These are phyloP conservation scores for Ennomos fuscantarius DNA, from an alignment of 2,888 invertebrate species.

Conservation along the genomic window DNA sequence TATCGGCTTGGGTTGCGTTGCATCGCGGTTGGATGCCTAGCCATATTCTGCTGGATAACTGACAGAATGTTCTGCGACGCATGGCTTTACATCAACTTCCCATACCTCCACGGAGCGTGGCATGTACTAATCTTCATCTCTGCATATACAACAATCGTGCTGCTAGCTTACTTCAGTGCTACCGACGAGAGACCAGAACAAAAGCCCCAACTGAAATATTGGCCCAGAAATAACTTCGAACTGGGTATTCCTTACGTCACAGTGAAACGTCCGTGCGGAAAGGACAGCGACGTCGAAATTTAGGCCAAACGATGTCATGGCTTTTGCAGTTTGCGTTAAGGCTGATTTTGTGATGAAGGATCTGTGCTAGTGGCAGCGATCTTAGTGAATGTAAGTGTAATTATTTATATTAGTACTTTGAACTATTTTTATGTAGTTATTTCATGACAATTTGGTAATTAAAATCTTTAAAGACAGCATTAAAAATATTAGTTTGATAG, in stretches of 20 bases:
- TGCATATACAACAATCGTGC: conserved; percentile 90
- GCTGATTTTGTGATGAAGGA: conserved; percentile 37
- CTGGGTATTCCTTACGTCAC: conserved; percentile 91
- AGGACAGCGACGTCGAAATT: conserved; percentile 73
- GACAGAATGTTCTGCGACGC: conserved; percentile 92
- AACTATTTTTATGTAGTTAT: conserved; percentile 3
- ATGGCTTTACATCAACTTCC: conserved; percentile 91
- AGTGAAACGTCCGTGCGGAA: conserved; percentile 85
- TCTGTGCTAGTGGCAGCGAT: conserved; percentile 22
- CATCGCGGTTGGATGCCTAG: conserved; percentile 88
- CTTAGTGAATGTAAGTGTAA: conserved; percentile 16
- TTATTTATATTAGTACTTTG: conserved; percentile 18
- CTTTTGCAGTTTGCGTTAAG: conserved; percentile 27
- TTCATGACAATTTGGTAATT: conserved; percentile 1
- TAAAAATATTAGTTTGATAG: too few species aligned
- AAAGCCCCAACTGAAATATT: conserved; percentile 89
- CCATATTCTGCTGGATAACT: conserved; percentile 91
- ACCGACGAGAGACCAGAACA: conserved; percentile 89
- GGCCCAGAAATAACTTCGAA: conserved; percentile 92
- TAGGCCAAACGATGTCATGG: conserved; percentile 48
- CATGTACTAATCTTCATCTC: conserved; percentile 93
- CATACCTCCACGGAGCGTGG: conserved; percentile 94
- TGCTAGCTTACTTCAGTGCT: conserved; percentile 92
- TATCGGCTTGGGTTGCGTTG: conserved; percentile 90
- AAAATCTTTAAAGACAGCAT: conserved; percentile 4